A percentile compares a stretch with the other conserved stretches of the same genome.
Conservation (phyloP, 2,888 invertebrate species). For the Blastobasis adustella region DNA sequence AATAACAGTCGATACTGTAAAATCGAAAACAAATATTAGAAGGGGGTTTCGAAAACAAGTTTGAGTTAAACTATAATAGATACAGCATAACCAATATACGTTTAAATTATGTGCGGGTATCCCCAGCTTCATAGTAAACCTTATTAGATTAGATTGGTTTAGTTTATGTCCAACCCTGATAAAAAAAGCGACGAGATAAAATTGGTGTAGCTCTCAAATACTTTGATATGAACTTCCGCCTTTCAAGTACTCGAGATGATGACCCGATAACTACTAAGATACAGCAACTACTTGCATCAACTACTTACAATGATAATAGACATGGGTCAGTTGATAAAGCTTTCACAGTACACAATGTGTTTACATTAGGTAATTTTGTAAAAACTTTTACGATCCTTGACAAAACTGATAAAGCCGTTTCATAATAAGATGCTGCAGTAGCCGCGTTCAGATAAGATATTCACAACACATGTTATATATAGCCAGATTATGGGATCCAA, state of each 20-base stretch:
- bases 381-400: constrained; percentile 13
- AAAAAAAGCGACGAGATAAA: constrained; percentile 46
- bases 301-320: background rate
- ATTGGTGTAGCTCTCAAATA: constrained; percentile 52
- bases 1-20: constrained; percentile 32
- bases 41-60: background rate
- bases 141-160: constrained; percentile 21
- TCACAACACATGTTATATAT: constrained; percentile 39
- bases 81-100: background rate
- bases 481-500: constrained; percentile 40
- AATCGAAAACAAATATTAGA: background rate
- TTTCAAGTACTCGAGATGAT: constrained; percentile 25
- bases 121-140: too few relatives aligned
- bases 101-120: too few relatives aligned
- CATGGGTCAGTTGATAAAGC: too few relatives aligned
- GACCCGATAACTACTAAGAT: background rate
- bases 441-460: constrained; percentile 43
- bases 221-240: constrained; percentile 55
- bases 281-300: background rate
- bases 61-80: background rate
- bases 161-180: constrained; percentile 38
- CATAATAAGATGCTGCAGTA: constrained; percentile 31
- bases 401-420: constrained; percentile 28
- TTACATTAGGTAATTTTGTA: too few relatives aligned
- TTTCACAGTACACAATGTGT: too few relatives aligned